Evolutionary conservation across 1,140 invertebrate genomes (phyloP).

Genomic region (Drosophila pandora): DNA sequence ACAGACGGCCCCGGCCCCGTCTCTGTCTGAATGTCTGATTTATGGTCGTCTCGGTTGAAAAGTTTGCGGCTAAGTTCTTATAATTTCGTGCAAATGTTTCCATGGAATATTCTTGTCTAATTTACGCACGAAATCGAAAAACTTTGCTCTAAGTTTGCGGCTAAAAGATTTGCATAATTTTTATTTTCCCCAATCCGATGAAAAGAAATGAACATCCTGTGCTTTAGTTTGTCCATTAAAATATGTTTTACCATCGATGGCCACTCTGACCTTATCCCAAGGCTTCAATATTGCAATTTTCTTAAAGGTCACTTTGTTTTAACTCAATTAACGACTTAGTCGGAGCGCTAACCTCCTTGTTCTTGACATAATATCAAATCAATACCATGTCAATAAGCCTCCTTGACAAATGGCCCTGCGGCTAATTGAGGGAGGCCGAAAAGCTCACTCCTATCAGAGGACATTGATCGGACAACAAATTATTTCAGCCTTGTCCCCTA

Average conservation of each 20-base stretch:
- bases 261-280: too few species aligned
- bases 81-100: slow-evolving; percentile 56
- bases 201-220: slow-evolving; percentile 55
- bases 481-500: slow-evolving; percentile 27
- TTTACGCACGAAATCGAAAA: slow-evolving; percentile 73
- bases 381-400: slow-evolving; percentile 60
- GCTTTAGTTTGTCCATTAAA: slow-evolving; percentile 12
- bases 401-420: slow-evolving; percentile 66
- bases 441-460: slow-evolving; percentile 54
- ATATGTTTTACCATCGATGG: too few species aligned
- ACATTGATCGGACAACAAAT: slow-evolving; percentile 45
- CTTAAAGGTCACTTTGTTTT: not conserved
- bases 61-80: slow-evolving; percentile 48
- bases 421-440: slow-evolving; percentile 37
- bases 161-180: slow-evolving; percentile 37
- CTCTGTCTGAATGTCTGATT: slow-evolving; percentile 35
- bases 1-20: slow-evolving; percentile 10
- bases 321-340: slow-evolving; percentile 3
- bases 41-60: slow-evolving; percentile 28
- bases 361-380: slow-evolving; percentile 55
- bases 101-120: slow-evolving; percentile 40
- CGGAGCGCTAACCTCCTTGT: slow-evolving; percentile 9
- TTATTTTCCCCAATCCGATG: slow-evolving; percentile 33
- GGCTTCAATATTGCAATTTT: not conserved
- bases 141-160: slow-evolving; percentile 37